Base-by-base conservation (phyloP, 2,113 vertebrate genomes). In the Chrysemys picta region DNA sequence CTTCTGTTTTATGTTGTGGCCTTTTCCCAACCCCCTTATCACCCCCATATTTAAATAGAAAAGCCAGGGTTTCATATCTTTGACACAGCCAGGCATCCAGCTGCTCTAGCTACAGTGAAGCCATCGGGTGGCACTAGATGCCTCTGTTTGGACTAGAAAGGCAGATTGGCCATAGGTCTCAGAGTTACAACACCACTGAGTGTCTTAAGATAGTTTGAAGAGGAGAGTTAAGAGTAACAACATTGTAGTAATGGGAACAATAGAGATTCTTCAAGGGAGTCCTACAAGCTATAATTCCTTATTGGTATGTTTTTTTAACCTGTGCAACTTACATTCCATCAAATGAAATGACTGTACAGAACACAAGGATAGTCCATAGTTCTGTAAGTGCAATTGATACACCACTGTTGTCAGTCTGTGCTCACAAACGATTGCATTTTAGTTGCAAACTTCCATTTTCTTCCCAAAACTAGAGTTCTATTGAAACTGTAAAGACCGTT, bases 321-420 rank as follows among this genome's bases (percentile, higher is more conserved):
- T 16, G 31, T 69, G 87, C 93, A 95, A 92, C 76, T 89, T 84
- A 56, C 76, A 59, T 97, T 96, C 95, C 87, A 90, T 86, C 93
- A 76, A 92, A 76, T 49, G 92, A 92, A 76, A 90, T 76, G 94
- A 83, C 6, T 5, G 92, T 75, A 52, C 93, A 93, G 47, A 75
- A 57, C 2, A 6, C 2, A 0, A 80, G 49, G 89, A 38, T 6
- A 16, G 91, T 89, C 88, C 84, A n/a, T 54, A 16, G 65, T 85
- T 91, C 93, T 91, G 72, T 6, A 1, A 79, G 50, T 14, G 62
- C 89, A 94, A 91, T 92, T 87, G 31, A 22, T 52, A n/a, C 1
- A 0, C 10, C 76, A 42, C 84, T 76, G 2, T 59, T 65, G 24
- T 84, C 4, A 27, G 85, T 89, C 92, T 94, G 84, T 29, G 80